phyloP scores from a whole-genome alignment of 2,113 vertebrate species.

The Uria lomvia region DNA sequence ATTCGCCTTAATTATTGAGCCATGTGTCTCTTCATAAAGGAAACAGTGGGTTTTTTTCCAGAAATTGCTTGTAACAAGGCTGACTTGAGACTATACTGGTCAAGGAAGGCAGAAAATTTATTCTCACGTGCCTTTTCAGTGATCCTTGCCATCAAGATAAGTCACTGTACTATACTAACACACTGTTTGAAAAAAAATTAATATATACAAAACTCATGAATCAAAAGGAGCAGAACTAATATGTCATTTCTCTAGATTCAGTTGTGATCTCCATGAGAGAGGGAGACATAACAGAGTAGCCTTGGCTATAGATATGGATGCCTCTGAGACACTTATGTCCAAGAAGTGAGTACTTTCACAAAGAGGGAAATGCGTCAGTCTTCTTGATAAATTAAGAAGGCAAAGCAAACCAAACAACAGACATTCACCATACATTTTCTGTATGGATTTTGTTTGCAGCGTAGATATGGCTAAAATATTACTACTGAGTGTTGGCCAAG shows the following conservation, averaged over 20 bases:
- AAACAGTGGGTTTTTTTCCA: background rate
- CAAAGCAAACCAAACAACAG: background rate
- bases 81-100: background rate
- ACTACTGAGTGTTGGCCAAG: constrained; percentile 44
- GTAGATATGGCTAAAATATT: constrained; percentile 50
- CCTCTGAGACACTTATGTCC: background rate
- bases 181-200: background rate
- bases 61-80: background rate
- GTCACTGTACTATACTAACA: background rate
- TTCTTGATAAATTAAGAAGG: constrained; percentile 18
- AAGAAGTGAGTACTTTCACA: background rate
- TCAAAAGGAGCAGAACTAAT: background rate
- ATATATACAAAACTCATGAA: background rate
- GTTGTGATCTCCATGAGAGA: background rate
- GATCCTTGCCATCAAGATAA: background rate
- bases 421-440: background rate
- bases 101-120: background rate
- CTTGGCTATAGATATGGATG: background rate
- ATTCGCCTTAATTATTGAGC: background rate
- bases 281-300: background rate
- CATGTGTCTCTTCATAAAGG: background rate
- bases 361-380: background rate
- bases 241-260: background rate
- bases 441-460: constrained; percentile 27
- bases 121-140: background rate